Evolutionary conservation across 2,797 vertebrate species (phyloP), one percentile per base, ranked within the genome.

Genomic region (Macrochelys suwanniensis): DNA sequence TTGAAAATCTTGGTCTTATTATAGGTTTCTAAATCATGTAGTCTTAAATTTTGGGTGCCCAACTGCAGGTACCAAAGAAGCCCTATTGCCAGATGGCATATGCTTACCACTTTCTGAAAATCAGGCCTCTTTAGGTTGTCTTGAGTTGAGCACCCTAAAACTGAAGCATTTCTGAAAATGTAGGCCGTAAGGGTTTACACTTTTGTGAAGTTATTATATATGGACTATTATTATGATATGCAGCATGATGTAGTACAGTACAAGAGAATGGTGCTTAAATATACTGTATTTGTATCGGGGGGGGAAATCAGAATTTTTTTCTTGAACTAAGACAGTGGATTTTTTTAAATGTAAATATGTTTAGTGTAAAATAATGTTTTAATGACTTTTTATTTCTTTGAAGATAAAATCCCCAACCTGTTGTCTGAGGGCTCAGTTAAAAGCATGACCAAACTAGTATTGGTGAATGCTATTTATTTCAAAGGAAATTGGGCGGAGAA

Each of bases 391-490:
- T 88, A 84, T 91, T 31, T 5, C 23, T 97, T 57, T 95, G 81
- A 94, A 99, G 99, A 98, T 96, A 99, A 99, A 98, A 99, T 99
- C 90, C 98, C 98, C 13, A 97, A 99, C 54, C 97, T 99, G 49
- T 96, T 99, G 79, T 97, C 98, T 92, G 82, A 97, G 59, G 99
- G 98, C 56, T 94, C 97, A 42, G 97, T 99, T 82, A 94, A 93
- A 12, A 1, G 23, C 21, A 98, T 88, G 89, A 99, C 99, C 4
- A 98, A 95, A 93, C 92, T 99, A 2, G 98, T 99, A 89, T 96
- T 99, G 78, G 99, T 99, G 94, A 99, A 99, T 1, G 99, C 99
- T 86, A 98, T 99, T 96, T 99, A 99, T 97, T 99, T 99, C 98
- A 99, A 99, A 97, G 99, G 99, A 1, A 98, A 97, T 82, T 99